Base-by-base conservation (phyloP, 2,888 invertebrate species). In the Syrista parreyssii region DNA sequence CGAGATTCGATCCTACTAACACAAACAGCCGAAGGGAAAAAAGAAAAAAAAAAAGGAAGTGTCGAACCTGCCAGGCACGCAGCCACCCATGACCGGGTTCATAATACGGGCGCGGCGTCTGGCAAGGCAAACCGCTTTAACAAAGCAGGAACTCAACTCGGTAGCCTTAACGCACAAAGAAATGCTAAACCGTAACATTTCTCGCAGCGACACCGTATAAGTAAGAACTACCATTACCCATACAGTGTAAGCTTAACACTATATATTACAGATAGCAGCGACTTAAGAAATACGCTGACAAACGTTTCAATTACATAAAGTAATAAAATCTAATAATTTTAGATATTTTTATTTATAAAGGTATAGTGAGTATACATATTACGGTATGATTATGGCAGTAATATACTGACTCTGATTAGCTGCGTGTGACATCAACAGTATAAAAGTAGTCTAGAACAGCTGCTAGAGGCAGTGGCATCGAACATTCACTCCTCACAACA, bases 341-440 rank as follows among this genome's bases (percentile, higher is more conserved):
- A 73, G n/a, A 72, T 85, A 80, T 78, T 81, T 89, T 90, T 89
- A 90, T 90, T 90, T 90, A 90, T 89, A 89, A 90, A 90, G 90
- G 86, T 89, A 88, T 87, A 86, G 84, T 85, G 89, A 86, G 86
- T 88, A 89, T 89, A 90, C 89, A 88, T 88, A 84, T 85, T 84
- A 84, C 86, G 85, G 86, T 80, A 87, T 86, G 84, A 87, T 89
- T 89, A 90, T 88, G 90, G 88, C 88, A 89, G 90, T 90, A 89
- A 85, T 82, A 87, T 86, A 88, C 84, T 84, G 87, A 86, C 87
- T 89, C 86, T 86, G 85, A 86, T 88, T 87, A 89, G 87, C 86
- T 86, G 86, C 84, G 84, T 83, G 85, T 86, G 86, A 88, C 86
- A 89, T 87, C 86, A 88, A 89, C 88, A 84, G 86, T 89, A 89